These are phyloP conservation scores for Yponomeuta evonymella DNA, from an alignment of 2,888 invertebrate genomes.

Conservation along the genomic window DNA sequence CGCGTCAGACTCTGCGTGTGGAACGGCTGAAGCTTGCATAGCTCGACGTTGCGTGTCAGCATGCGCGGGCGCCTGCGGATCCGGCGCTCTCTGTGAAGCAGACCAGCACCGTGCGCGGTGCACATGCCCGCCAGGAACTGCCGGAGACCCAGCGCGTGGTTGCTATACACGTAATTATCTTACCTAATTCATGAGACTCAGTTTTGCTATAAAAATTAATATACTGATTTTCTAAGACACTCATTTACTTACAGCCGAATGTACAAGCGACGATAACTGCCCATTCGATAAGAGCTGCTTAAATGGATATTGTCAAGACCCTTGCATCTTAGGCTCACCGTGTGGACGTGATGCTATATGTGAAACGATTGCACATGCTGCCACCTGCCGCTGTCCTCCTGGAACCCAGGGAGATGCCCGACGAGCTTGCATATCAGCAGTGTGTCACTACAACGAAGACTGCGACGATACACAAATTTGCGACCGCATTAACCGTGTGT, in stretches of 20 bases:
- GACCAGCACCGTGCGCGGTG: constrained; percentile 88
- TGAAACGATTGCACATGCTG: constrained; percentile 82
- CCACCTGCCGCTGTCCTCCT: constrained; percentile 88
- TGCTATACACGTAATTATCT: constrained; percentile 88
- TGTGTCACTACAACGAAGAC: constrained; percentile 92
- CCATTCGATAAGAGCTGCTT: constrained; percentile 89
- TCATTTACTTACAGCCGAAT: constrained; percentile 80
- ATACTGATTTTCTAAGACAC: too few species aligned
- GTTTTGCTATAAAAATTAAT: not conserved
- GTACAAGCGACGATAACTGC: constrained; percentile 86
- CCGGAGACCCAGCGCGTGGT: constrained; percentile 89
- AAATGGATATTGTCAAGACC: constrained; percentile 86
- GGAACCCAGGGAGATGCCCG: constrained; percentile 91
- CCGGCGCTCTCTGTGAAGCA: constrained; percentile 86
- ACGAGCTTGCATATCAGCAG: constrained; percentile 86
- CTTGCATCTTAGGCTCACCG: constrained; percentile 80
- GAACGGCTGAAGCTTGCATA: constrained; percentile 86
- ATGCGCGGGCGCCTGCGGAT: constrained; percentile 88
- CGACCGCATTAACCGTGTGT: constrained; percentile 87
- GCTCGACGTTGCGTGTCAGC: constrained; percentile 88
- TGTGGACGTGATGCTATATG: constrained; percentile 90
- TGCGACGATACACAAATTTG: constrained; percentile 90
- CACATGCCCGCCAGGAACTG: constrained; percentile 88
- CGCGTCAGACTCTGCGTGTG: constrained; percentile 83
- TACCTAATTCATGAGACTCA: not conserved